Percentiles rank a stretch among this genome's conserved stretches.
Conservation (phyloP, 2,797 vertebrate species). For the Pampus argenteus region DNA sequence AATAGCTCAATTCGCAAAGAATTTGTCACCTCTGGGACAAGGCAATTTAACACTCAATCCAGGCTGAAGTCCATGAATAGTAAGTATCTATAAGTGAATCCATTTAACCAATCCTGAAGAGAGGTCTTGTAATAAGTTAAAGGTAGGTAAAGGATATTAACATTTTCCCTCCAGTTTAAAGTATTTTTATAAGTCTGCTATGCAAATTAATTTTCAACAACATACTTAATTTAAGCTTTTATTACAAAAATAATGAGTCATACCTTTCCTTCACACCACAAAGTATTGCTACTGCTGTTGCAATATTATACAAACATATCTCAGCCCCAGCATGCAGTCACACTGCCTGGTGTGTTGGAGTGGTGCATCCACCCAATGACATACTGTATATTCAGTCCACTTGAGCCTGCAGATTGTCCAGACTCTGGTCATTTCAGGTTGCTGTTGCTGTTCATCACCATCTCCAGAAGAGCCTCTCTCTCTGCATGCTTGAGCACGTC, state of each 20-base stretch:
- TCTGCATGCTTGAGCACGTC: slow-evolving; percentile 85
- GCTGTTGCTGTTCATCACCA: slow-evolving; percentile 75
- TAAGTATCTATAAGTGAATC: neutral
- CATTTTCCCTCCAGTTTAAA: neutral
- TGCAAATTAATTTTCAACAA: slow-evolving; percentile 17
- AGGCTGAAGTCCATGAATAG: neutral
- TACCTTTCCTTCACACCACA: neutral
- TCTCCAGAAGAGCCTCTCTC: slow-evolving; percentile 85
- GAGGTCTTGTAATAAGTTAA: too few relatives aligned
- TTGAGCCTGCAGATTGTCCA: slow-evolving; percentile 22
- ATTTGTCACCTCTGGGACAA: too few relatives aligned
- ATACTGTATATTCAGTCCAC: neutral
- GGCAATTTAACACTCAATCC: too few relatives aligned
- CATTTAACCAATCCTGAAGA: too few relatives aligned
- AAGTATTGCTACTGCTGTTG: neutral
- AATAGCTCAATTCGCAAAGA: too few relatives aligned
- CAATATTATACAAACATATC: neutral
- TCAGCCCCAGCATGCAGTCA: neutral
- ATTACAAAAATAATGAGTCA: slow-evolving; percentile 47
- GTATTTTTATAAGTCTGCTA: neutral
- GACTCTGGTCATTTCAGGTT: slow-evolving; percentile 3
- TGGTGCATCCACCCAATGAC: neutral
- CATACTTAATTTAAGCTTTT: slow-evolving; percentile 43
- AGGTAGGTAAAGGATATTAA: neutral
- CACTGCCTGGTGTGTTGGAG: too few relatives aligned